Evolutionary conservation across 2,113 vertebrate species (phyloP), one percentile per base, ranked within the genome.

Genomic region (Aspidoscelis tigris): DNA sequence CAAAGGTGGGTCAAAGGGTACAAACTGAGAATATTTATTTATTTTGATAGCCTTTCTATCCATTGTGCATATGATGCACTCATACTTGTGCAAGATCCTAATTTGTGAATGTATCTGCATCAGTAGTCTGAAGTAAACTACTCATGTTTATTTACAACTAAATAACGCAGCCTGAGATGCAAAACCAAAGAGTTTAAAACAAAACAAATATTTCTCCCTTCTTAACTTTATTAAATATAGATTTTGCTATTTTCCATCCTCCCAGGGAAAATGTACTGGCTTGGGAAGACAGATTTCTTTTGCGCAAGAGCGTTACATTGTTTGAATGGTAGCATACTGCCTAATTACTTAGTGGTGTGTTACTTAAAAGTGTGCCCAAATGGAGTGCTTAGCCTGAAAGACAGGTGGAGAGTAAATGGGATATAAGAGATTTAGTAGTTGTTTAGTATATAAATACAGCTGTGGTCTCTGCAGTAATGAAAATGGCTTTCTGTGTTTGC

Each of bases 381-480:
- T 61, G 58, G 58, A 61, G 58, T 84, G 41, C 50, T 92, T 79
- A 44, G 33, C 83, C 87, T 91, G 83, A 87, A 76, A 90, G 87
- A 89, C 89, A 94, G 90, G 93, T 93, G 93, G 92, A 91, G 89
- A 78, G 83, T 88, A 94, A 93, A 93, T 93, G 86, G 83, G 92
- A 93, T 94, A 3, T 44, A 90, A 86, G 76, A 89, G 92, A 84
- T 47, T 89, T 93, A 93, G 39, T 84, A 88, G 58, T 81, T 58
- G 39, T 93, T 92, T 91, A 92, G 85, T 68, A 24, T 22, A 86
- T 84, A 89, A 87, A 86, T 86, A 71, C 88, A 88, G 89, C 90
- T 89, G 89, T 87, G 91, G 87, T 85, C 87, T 81, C 86, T 73
- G 87, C 73, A 84, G 85, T 89, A 92, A 93, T 85, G 91, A 91